A percentile compares a stretch with the other conserved stretches of the same genome.
phyloP scores from a whole-genome alignment of 2,113 vertebrate genomes.

The Callithrix jacchus region DNA sequence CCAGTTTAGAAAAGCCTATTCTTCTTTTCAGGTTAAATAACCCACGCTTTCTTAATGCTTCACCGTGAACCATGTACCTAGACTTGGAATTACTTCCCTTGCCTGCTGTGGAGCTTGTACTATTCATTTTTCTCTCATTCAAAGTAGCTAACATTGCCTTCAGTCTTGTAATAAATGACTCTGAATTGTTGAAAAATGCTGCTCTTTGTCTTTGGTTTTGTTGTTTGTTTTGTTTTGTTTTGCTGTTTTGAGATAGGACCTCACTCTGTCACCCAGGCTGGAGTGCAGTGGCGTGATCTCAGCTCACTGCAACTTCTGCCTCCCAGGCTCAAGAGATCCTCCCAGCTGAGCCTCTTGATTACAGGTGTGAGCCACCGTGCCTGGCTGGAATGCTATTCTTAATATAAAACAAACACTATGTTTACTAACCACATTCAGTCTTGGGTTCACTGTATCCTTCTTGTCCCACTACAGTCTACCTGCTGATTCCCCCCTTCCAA shows the following conservation, averaged over 20 bases:
- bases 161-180: background rate
- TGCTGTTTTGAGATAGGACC: too few relatives aligned
- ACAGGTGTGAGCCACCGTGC: too few relatives aligned
- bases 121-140: background rate
- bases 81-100: background rate
- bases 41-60: background rate
- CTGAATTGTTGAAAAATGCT: background rate
- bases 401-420: background rate
- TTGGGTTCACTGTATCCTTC: background rate
- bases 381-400: background rate
- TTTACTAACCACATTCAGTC: background rate
- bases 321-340: too few relatives aligned
- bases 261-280: too few relatives aligned
- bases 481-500: background rate
- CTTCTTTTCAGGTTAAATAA: slow-evolving; percentile 59
- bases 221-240: too few relatives aligned
- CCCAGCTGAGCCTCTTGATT: too few relatives aligned
- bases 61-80: background rate
- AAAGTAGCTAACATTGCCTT: background rate
- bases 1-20: slow-evolving; percentile 35
- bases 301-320: too few relatives aligned
- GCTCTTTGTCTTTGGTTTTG: background rate
- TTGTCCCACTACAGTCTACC: background rate
- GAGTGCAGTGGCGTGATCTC: too few relatives aligned
- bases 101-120: background rate